These are phyloP conservation scores for Catonia carolina DNA, from an alignment of 2,888 invertebrate genomes.

Conservation along the genomic window DNA sequence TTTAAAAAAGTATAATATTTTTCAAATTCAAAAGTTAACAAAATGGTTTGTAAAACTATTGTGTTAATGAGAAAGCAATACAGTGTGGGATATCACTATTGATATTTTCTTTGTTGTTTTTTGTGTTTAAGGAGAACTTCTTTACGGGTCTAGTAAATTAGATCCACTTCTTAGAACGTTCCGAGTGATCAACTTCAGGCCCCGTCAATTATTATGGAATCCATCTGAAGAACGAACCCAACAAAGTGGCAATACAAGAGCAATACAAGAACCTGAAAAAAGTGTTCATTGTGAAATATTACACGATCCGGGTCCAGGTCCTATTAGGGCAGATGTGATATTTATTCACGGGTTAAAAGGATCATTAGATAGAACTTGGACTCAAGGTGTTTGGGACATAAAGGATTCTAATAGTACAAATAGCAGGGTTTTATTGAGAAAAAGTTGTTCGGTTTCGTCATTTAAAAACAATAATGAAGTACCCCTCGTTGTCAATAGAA, in stretches of 20 bases:
- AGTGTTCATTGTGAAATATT: slow-evolving; percentile 38
- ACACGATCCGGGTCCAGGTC: slow-evolving; percentile 37
- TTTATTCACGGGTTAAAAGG: slow-evolving; percentile 78
- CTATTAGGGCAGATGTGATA: slow-evolving; percentile 57
- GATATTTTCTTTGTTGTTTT: too few species aligned
- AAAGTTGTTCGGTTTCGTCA: slow-evolving; percentile 19
- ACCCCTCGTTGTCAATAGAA: not conserved
- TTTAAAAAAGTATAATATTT: too few species aligned
- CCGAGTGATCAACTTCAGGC: slow-evolving; percentile 12
- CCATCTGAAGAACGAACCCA: slow-evolving; percentile 2
- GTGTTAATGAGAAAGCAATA: too few species aligned
- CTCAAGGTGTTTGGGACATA: slow-evolving; percentile 29
- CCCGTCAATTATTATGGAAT: not conserved
- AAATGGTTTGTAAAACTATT: too few species aligned
- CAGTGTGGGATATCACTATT: too few species aligned
- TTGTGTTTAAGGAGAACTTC: slow-evolving; percentile 10
- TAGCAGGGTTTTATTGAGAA: slow-evolving; percentile 18
- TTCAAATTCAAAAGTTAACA: too few species aligned
- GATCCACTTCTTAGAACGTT: slow-evolving; percentile 20
- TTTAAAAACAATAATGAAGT: not conserved
- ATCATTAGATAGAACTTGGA: slow-evolving; percentile 50
- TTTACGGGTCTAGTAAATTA: slow-evolving; percentile 4
- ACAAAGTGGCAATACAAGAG: not conserved
- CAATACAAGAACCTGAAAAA: slow-evolving; percentile 30
- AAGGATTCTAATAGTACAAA: slow-evolving; percentile 12